Evolutionary conservation across 2,888 invertebrate genomes (phyloP).

Genomic region (Aleiodes alternator): DNA sequence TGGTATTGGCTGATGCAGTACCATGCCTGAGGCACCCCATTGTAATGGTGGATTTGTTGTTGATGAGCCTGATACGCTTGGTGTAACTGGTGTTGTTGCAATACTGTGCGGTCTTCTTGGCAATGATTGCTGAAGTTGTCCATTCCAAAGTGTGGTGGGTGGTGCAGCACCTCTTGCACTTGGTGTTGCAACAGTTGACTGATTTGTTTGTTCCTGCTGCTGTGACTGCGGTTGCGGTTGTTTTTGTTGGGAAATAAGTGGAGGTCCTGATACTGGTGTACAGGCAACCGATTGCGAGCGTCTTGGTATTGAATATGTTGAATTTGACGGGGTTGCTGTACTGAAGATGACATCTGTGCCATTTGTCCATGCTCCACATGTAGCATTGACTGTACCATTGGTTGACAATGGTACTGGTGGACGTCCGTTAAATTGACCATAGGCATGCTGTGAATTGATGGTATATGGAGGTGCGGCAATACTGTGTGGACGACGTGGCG

Average conservation of each 20-base stretch:
- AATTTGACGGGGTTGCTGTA: conserved; percentile 46
- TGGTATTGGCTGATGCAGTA: conserved; percentile 73
- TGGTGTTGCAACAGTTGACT: conserved; percentile 56
- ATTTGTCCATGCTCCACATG: conserved; percentile 56
- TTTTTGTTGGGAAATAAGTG: conserved; percentile 50
- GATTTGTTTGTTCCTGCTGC: conserved; percentile 56
- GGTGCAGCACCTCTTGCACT: conserved; percentile 66
- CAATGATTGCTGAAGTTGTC: conserved; percentile 67
- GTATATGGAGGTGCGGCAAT: conserved; percentile 76
- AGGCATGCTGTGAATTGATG: conserved; percentile 69
- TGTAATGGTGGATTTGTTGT: conserved; percentile 69
- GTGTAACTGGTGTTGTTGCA: conserved; percentile 75
- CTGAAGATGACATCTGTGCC: conserved; percentile 41
- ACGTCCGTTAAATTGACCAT: conserved; percentile 64
- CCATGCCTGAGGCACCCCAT: conserved; percentile 72
- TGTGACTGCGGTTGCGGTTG: conserved; percentile 54
- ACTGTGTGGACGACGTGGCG: conserved; percentile 78
- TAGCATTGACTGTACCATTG: conserved; percentile 50
- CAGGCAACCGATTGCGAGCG: conserved; percentile 64
- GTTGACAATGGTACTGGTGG: conserved; percentile 54
- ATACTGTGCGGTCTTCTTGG: conserved; percentile 80
- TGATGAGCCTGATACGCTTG: conserved; percentile 63
- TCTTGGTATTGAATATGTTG: conserved; percentile 55
- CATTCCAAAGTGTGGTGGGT: conserved; percentile 73
- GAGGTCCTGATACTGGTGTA: conserved; percentile 65